Base-by-base conservation (phyloP, 2,113 vertebrate genomes). In the Paradoxurus hermaphroditus region DNA sequence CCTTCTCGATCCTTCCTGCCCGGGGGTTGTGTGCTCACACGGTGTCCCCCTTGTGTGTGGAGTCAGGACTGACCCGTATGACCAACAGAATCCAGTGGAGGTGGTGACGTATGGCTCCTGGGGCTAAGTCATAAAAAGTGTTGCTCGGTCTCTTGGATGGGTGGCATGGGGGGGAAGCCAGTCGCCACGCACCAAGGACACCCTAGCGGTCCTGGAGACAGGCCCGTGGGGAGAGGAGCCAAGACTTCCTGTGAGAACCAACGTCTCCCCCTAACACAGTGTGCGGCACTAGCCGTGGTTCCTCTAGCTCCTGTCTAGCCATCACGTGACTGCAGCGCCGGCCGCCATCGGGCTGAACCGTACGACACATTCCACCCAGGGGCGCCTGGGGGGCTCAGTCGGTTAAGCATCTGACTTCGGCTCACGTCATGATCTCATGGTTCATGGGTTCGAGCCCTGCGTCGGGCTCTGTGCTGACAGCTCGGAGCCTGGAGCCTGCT, bases 141-240 rank as follows among this genome's bases (percentile, higher is more conserved):
- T 49, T 19, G 83, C 5, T 27, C 36, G 51, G 78, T 19, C 78
- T 82, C 53, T 86, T 51, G 12, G 34, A 12, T 8, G 81, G 59
- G 36, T 65, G 29, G 18, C 56, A 59, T 41, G 15, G 16, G 16
- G 44, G 36, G 31, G 29, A 78, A 53, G 78, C 2, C n/a, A 84
- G 75, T 23, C 25, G n/a, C 16, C 41, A 7, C 51, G 56, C n/a
- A 27, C 68, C 14, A 39, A 68, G 19, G 81, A 87, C 39, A 34
- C 65, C 7, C 11, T 2, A 63, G 23, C 68, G 19, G 16, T 51
- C 18, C 46, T 56, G 14, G 15, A 41, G 10, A 77, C 44, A 41
- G 68, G n/a, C 18, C 49, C 0, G 3, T 0, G 0, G 21, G 44
- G 67, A 53, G 0, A 39, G 78, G 72, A 68, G 4, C 25, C 5